A percentile compares a stretch with the other conserved stretches of the same genome.
phyloP scores from a whole-genome alignment of 2,888 invertebrate genomes.

The Drosophila mimica region DNA sequence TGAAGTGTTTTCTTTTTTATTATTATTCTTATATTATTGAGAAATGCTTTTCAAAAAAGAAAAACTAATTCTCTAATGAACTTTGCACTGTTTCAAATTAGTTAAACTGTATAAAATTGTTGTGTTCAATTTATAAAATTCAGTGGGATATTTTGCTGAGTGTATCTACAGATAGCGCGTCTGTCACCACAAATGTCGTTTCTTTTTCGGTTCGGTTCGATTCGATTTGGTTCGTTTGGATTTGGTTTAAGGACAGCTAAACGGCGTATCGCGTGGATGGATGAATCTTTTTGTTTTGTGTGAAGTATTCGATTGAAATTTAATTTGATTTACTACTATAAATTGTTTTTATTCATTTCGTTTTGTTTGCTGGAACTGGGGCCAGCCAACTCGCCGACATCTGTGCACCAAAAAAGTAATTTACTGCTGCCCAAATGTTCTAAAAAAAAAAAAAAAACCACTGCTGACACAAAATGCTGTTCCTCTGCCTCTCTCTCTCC shows the following conservation, averaged over 20 bases:
- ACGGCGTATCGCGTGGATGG: conserved; percentile 25
- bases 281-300: conserved; percentile 51
- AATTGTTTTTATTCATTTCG: conserved; percentile 76
- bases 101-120: too few species aligned
- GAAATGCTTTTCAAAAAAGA: too few species aligned
- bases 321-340: conserved; percentile 77
- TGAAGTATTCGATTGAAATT: conserved; percentile 74
- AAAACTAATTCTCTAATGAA: too few species aligned
- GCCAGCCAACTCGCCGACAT: conserved; percentile 40
- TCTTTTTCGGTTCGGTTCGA: conserved; percentile 2
- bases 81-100: too few species aligned
- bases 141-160: neutral
- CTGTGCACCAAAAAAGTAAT: conserved; percentile 71
- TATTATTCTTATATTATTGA: too few species aligned
- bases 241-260: conserved; percentile 16
- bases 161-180: neutral
- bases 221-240: conserved; percentile 6
- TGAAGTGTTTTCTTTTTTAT: too few species aligned
- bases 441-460: conserved; percentile 24
- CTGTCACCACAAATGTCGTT: conserved; percentile 24
- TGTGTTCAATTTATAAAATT: neutral
- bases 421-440: conserved; percentile 65
- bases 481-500: neutral
- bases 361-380: conserved; percentile 14
- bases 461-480: conserved; percentile 43